Base-by-base conservation (phyloP, 2,113 vertebrate species). In the Passer montanus region DNA sequence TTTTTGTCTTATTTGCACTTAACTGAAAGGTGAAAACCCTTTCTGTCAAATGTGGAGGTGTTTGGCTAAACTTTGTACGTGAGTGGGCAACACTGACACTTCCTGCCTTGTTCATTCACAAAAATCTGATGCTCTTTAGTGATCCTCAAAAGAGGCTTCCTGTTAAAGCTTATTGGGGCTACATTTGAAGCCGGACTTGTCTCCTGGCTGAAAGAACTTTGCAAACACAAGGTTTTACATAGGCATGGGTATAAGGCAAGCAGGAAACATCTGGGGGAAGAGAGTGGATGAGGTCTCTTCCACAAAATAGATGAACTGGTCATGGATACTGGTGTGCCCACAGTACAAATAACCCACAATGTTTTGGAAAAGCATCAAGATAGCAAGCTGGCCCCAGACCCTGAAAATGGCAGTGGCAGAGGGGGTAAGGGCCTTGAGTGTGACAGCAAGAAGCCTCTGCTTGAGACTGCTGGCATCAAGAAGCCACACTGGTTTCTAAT, bases 321-420 rank as follows among this genome's bases (percentile, higher is more conserved):
- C 13, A 13, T 15, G 27, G 15, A 6, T 44, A 43, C 21, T 30
- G 24, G 33, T 78, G 17, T 82, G n/a, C 26, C 21, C 27, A 37
- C 15, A 31, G 49, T 10, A 82, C 15, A n/a, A 59, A 68, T 6
- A 84, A 55, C 3, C 7, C 16, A 13, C 0, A 0, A 10, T 23
- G 19, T 39, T 62, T 67, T 49, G 23, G 69, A 39, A 77, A 87
- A 55, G 26, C 24, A 82, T 31, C 60, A 67, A 30, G 55, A 59
- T 47, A 15, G 46, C 2, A 66, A 60, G 23, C 5, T 74, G 69
- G 12, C 24, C 43, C 19, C 39, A 84, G 49, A 59, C 62, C 21
- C 43, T 33, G 59, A 56, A 74, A 84, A 74, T 6, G 8, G 26
- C 47, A 53, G 30, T 26, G 47, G 20, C 33, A 87, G 43, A 58